Percentiles rank a stretch among this genome's conserved stretches.
These are phyloP conservation scores for rat (Rattus norvegicus) DNA, from an alignment of 2,113 vertebrate genomes.

Conservation along the genomic window GRCr8 NC_086019.1:18416501-18417000, in stretches of 20 bases:
- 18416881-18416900: background rate
- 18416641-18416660: background rate
- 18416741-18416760: background rate
- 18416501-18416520: background rate
- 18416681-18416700: background rate
- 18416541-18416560: conserved; percentile 18
- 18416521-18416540: background rate
- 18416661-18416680: background rate
- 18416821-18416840: background rate
- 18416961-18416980: background rate
- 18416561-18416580: background rate
- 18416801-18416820: background rate
- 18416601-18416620: background rate
- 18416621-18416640: background rate
- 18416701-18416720: background rate
- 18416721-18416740: background rate
- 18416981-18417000: conserved; percentile 1
- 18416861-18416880: background rate
- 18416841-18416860: background rate
- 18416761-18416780: background rate
- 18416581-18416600: background rate
- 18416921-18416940: conserved; percentile 5
- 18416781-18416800: background rate
- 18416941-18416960: background rate
- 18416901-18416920: background rate